A percentile compares a stretch with the other conserved stretches of the same genome.
phyloP scores from a whole-genome alignment of 2,888 invertebrate species.

The Melanchra persicariae region DNA sequence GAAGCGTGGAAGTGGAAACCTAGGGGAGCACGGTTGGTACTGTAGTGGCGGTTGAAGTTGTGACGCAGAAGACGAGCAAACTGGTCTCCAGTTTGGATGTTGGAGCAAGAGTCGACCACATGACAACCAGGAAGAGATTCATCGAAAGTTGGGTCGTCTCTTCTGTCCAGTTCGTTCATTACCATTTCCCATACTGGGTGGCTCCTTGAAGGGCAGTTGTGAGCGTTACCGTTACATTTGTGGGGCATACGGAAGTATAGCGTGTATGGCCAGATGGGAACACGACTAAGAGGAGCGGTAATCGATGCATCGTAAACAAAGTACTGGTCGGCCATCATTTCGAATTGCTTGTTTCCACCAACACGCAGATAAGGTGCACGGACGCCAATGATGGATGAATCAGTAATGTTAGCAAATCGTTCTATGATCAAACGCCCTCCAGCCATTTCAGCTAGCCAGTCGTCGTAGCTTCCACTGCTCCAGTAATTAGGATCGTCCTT shows the following conservation, averaged over 20 bases:
- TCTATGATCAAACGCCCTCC: conserved; percentile 96
- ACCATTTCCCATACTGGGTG: conserved; percentile 99
- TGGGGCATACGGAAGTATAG: conserved; percentile 99
- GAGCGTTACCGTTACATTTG: conserved; percentile 98
- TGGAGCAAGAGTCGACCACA: conserved; percentile 98
- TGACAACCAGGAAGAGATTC: conserved; percentile 98
- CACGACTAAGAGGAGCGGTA: conserved; percentile 96
- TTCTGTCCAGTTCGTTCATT: conserved; percentile 98
- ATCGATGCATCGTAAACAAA: conserved; percentile 98
- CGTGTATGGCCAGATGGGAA: conserved; percentile 99
- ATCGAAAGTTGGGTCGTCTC: conserved; percentile 98
- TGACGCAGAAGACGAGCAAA: conserved; percentile 97
- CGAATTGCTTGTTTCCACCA: conserved; percentile 98
- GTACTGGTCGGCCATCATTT: conserved; percentile 99
- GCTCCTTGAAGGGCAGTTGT: conserved; percentile 97
- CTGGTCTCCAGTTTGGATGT: conserved; percentile 97
- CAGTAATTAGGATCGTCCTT: conserved; percentile 98
- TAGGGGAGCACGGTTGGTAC: conserved; percentile 97
- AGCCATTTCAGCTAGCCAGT: conserved; percentile 98
- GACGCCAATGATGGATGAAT: conserved; percentile 96
- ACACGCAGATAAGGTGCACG: conserved; percentile 97
- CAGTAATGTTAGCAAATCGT: conserved; percentile 97
- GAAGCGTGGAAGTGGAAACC: conserved; percentile 98
- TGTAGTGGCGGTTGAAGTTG: conserved; percentile 98
- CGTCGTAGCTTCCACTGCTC: conserved; percentile 96